These are phyloP conservation scores for Rhabdomys dilectus DNA, from an alignment of 2,113 vertebrate genomes.

Conservation along the genomic window DNA sequence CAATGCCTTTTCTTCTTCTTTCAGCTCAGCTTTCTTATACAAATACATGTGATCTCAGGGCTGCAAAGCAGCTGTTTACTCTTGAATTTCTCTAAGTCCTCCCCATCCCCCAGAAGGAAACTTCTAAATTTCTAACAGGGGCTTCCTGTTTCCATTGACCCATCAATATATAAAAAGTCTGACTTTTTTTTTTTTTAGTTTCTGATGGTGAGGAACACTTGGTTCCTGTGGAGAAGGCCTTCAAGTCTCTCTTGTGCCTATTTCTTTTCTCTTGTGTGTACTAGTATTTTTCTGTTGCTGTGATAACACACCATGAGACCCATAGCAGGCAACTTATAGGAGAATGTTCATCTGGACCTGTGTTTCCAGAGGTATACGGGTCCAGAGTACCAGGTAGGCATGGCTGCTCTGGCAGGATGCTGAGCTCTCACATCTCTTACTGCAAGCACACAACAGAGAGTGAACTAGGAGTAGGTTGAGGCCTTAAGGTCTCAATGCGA, in stretches of 20 bases:
- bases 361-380: not conserved
- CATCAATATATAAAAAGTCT: not conserved
- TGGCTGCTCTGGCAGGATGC: not conserved
- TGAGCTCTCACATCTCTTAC: not conserved
- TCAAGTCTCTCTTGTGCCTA: not conserved
- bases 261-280: not conserved
- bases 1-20: not conserved
- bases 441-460: not conserved
- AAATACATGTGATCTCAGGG: not conserved
- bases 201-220: not conserved
- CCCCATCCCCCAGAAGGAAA: not conserved
- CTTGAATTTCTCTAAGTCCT: constrained; percentile 19
- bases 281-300: not conserved
- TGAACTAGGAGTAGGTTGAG: not conserved
- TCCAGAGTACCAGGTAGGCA: not conserved
- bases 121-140: not conserved
- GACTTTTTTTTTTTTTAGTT: not conserved
- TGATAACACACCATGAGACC: not conserved
- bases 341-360: not conserved
- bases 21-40: not conserved
- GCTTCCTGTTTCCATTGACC: constrained; percentile 5
- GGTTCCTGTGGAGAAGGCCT: not conserved
- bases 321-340: not conserved
- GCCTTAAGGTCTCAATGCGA: not conserved
- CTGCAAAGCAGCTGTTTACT: not conserved